phyloP scores from a whole-genome alignment of 2,888 invertebrate genomes.

The Caenorhabditis panamensis region DNA sequence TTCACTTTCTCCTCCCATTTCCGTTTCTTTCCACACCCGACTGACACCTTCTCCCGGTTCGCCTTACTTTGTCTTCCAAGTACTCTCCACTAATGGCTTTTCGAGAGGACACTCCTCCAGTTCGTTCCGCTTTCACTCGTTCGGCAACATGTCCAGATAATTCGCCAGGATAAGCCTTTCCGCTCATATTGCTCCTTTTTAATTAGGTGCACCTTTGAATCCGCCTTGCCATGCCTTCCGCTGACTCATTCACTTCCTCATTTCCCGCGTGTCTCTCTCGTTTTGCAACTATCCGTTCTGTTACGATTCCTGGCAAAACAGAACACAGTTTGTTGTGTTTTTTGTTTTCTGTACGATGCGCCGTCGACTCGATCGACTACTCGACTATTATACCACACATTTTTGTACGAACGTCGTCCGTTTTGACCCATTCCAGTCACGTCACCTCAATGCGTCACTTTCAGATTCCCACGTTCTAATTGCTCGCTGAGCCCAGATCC shows the following conservation, averaged over 20 bases:
- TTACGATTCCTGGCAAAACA: neutral
- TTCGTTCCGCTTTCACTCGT: conserved; percentile 2
- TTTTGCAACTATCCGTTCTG: neutral
- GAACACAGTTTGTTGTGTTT: neutral
- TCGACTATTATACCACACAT: neutral
- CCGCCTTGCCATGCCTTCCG: neutral
- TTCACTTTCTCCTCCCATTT: neutral
- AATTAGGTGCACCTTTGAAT: neutral
- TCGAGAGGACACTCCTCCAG: neutral
- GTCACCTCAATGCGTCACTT: conserved; percentile 7
- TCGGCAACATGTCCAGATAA: conserved; percentile 2
- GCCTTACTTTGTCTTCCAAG: neutral
- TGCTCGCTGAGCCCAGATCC: neutral
- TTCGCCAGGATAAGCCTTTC: conserved; percentile 5
- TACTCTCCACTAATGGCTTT: conserved; percentile 13
- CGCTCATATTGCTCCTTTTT: neutral
- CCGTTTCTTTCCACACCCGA: neutral
- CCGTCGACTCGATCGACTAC: neutral
- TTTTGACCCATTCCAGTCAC: neutral
- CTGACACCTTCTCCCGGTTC: neutral
- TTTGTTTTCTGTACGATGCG: neutral
- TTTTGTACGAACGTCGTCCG: conserved; percentile 6
- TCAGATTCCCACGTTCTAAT: conserved; percentile 21
- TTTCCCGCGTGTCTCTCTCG: neutral
- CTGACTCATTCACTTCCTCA: conserved; percentile 1